phyloP scores from a whole-genome alignment of 2,888 invertebrate species.

The Alitta virens region DNA sequence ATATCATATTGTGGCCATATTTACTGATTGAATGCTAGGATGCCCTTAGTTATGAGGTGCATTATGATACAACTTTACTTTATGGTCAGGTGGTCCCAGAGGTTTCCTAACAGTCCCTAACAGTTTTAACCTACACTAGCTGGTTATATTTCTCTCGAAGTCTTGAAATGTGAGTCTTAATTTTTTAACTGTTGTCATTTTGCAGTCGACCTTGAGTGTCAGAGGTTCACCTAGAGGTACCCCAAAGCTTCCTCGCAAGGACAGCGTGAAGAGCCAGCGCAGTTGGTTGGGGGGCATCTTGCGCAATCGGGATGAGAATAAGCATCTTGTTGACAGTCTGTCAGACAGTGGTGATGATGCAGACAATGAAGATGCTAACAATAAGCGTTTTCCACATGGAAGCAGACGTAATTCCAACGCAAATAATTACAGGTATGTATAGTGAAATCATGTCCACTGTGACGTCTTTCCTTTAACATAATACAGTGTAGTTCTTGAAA shows the following conservation, averaged over 20 bases:
- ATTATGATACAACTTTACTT: no score
- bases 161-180: no score
- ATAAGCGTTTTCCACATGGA: slow-evolving; percentile 6
- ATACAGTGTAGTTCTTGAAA: no score
- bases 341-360: slow-evolving; percentile 61
- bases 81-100: no score
- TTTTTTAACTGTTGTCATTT: neutral
- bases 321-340: slow-evolving; percentile 49
- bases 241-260: slow-evolving; percentile 39
- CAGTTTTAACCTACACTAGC: no score
- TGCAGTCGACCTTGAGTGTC: slow-evolving; percentile 21
- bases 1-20: no score
- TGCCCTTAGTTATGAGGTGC: no score
- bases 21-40: no score
- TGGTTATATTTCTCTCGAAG: no score
- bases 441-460: no score
- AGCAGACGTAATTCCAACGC: slow-evolving; percentile 31
- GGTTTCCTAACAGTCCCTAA: no score
- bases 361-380: slow-evolving; percentile 43
- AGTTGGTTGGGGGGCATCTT: slow-evolving; percentile 50
- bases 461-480: no score
- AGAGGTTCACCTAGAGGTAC: slow-evolving; percentile 41
- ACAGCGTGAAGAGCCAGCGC: slow-evolving; percentile 54
- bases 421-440: slow-evolving; percentile 38
- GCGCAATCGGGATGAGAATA: slow-evolving; percentile 46